Conservation (phyloP, 1,140 invertebrate genomes). For the Drosophila carrolli region DNA sequence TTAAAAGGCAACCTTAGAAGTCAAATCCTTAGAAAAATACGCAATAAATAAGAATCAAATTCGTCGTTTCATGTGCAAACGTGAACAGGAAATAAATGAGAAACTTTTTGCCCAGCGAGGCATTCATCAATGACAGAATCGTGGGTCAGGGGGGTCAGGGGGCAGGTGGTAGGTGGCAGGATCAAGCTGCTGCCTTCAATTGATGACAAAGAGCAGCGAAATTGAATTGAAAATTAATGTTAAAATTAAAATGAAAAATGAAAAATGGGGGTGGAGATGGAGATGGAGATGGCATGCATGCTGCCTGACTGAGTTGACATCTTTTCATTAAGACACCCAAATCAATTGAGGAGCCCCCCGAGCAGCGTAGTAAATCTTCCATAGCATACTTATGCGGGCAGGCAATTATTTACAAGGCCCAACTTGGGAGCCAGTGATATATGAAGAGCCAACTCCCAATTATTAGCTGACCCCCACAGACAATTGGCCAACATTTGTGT, state of each 20-base stretch:
- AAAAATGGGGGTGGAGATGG: constrained; percentile 4
- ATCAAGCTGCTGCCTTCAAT: constrained; percentile 39
- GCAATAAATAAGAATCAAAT: constrained; percentile 48
- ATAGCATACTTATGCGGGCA: constrained; percentile 1
- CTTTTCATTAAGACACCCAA: constrained; percentile 38
- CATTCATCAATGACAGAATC: constrained; percentile 50
- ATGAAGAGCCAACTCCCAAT: constrained; percentile 16
- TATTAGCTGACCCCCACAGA: constrained; percentile 43
- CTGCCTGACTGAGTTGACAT: constrained; percentile 21
- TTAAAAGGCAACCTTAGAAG: constrained; percentile 40
- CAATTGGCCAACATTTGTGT: constrained; percentile 39
- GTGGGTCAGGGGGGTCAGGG: not conserved
- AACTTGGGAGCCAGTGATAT: constrained; percentile 13
- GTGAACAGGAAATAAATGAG: constrained; percentile 18
- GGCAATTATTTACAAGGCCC: constrained; percentile 32
- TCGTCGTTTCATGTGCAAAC: not conserved
- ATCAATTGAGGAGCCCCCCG: constrained; percentile 12
- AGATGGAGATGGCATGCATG: not conserved
- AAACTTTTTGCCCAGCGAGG: constrained; percentile 23
- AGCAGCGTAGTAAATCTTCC: not conserved
- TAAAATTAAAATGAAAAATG: constrained; percentile 47
- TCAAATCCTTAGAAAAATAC: constrained; percentile 26
- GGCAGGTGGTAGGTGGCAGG: not conserved
- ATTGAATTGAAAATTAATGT: constrained; percentile 60
- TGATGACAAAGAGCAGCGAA: constrained; percentile 55